These are phyloP conservation scores for Unio pictorum DNA, from an alignment of 2,888 invertebrate genomes.

Conservation along the genomic window DNA sequence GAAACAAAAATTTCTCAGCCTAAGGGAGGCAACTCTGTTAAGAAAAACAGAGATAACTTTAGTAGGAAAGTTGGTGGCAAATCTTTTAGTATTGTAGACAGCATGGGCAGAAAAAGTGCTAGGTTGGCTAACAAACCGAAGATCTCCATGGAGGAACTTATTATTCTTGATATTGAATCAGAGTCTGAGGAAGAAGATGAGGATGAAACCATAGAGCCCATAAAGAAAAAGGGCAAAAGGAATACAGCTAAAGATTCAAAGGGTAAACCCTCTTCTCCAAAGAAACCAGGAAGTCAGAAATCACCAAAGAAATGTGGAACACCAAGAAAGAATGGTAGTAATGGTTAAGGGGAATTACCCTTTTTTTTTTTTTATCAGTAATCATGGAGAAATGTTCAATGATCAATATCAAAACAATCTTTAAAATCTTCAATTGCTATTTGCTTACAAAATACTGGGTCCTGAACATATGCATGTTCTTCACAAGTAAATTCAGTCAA, in stretches of 20 bases:
- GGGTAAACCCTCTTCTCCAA: too few relatives aligned
- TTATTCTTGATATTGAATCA: constrained; percentile 20
- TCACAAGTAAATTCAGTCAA: too few relatives aligned
- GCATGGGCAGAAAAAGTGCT: constrained; percentile 4
- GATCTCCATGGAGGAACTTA: constrained; percentile 9
- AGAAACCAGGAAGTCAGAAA: too few relatives aligned
- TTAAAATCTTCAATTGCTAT: too few relatives aligned
- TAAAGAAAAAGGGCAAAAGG: constrained; percentile 20
- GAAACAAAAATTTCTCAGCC: constrained; percentile 5
- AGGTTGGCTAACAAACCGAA: constrained; percentile 14
- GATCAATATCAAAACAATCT: too few relatives aligned
- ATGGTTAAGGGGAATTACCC: too few relatives aligned
- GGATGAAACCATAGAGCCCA: constrained; percentile 12
- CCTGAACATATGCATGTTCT: too few relatives aligned
- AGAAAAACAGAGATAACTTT: constrained; percentile 15
- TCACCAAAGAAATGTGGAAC: too few relatives aligned
- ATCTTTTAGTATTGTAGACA: neutral
- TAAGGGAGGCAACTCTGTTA: constrained; percentile 2
- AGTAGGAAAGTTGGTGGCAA: neutral
- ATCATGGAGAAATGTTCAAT: too few relatives aligned
- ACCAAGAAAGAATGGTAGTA: too few relatives aligned
- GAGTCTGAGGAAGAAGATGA: constrained; percentile 8
- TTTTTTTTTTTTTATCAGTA: too few relatives aligned
- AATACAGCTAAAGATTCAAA: constrained; percentile 8
- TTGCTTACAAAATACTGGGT: too few relatives aligned